Evolutionary conservation across 2,113 vertebrate species (phyloP).

Genomic region (Lampris incognitus): DNA sequence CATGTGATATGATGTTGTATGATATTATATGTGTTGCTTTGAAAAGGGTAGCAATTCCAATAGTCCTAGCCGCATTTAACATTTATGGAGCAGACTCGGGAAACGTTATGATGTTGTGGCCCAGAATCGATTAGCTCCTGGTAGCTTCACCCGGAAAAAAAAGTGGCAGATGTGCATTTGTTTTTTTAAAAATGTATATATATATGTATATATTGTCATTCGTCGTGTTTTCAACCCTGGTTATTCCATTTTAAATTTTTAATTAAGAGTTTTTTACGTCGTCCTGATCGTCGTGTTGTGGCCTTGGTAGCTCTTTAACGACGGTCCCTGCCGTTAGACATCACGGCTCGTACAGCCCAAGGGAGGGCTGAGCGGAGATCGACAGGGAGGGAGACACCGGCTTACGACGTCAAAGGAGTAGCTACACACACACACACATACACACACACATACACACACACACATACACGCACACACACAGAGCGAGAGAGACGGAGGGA

Average conservation of each 20-base stretch:
- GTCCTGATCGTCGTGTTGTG: background rate
- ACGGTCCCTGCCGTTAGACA: constrained; percentile 77
- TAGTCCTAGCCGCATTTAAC: no score
- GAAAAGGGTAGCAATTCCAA: no score
- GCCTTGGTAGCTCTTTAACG: constrained; percentile 49
- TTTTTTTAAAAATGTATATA: no score
- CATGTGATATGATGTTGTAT: no score
- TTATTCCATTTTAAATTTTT: background rate
- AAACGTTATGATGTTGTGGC: no score
- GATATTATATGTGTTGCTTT: no score
- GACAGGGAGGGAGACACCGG: constrained; percentile 86
- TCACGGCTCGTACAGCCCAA: constrained; percentile 78
- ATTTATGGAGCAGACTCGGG: no score
- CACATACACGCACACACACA: no score
- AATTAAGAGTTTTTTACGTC: background rate
- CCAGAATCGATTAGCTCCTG: no score
- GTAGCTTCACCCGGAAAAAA: no score
- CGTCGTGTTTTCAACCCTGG: background rate
- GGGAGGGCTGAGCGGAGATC: constrained; percentile 80
- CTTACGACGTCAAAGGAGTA: constrained; percentile 85
- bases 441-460: background rate
- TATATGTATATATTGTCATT: background rate
- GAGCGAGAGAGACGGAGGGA: background rate
- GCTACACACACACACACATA: constrained; percentile 62
- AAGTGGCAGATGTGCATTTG: no score